Evolutionary conservation across 2,113 vertebrate species (phyloP).

Genomic region (Microtus oregoni): DNA sequence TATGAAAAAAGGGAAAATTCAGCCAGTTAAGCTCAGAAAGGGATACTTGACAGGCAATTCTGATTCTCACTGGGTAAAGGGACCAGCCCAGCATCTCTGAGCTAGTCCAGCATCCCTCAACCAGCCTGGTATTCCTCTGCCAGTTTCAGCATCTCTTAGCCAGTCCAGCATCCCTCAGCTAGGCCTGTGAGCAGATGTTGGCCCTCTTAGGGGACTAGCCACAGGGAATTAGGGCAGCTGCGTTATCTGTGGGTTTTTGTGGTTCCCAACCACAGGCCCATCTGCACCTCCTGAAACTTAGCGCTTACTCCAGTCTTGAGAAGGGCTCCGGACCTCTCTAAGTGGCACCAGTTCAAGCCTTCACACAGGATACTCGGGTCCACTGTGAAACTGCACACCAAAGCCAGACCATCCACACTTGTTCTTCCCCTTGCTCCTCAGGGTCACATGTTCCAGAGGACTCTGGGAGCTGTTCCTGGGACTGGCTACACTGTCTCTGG

Average conservation of each 20-base stretch:
- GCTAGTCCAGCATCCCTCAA: not conserved
- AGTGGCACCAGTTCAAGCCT: not conserved
- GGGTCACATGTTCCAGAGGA: not conserved
- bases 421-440: not conserved
- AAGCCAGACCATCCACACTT: rapidly evolving
- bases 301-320: not conserved
- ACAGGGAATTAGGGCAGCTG: not conserved
- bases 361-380: not conserved
- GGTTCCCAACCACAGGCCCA: not conserved
- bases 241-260: not conserved
- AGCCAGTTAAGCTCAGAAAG: not conserved
- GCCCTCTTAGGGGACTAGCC: not conserved
- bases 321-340: not conserved
- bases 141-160: not conserved
- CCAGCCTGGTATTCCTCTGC: not conserved
- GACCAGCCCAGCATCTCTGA: not conserved
- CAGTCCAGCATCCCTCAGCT: not conserved
- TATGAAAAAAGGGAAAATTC: not conserved
- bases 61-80: not conserved
- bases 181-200: not conserved
- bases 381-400: rapidly evolving
- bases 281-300: not conserved
- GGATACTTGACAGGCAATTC: not conserved
- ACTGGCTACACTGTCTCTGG: not conserved
- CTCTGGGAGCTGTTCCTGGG: not conserved